A percentile compares a stretch with the other conserved stretches of the same genome.
Conservation (phyloP, 2,797 vertebrate species). For the Hypotaenidia philippensis region DNA sequence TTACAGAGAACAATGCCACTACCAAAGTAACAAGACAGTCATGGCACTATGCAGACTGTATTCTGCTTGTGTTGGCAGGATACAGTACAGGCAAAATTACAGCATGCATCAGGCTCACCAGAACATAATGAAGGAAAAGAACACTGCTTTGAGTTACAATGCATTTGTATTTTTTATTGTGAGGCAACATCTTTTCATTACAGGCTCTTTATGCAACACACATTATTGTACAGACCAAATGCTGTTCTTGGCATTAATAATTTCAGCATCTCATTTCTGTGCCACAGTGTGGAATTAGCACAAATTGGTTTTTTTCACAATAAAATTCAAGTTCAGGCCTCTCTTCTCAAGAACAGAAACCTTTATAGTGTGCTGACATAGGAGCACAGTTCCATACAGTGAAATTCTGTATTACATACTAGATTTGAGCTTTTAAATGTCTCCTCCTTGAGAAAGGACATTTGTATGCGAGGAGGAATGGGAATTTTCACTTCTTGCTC, state of each 20-base stretch:
- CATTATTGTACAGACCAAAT: background rate
- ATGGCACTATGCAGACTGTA: background rate
- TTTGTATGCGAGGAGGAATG: background rate
- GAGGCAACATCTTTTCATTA: background rate
- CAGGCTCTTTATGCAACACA: background rate
- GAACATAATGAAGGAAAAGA: background rate
- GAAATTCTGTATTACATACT: background rate
- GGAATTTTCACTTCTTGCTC: background rate
- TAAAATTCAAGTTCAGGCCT: background rate
- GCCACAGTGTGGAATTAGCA: background rate
- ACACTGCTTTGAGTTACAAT: background rate
- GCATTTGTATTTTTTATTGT: background rate
- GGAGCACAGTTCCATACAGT: background rate
- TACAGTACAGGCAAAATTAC: background rate
- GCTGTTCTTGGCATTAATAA: background rate
- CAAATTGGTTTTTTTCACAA: background rate
- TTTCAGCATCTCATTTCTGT: background rate
- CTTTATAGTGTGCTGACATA: background rate
- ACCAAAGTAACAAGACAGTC: background rate
- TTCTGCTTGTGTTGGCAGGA: background rate
- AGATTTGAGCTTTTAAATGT: background rate
- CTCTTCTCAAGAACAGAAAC: background rate
- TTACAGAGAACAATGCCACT: background rate
- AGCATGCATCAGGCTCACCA: background rate
- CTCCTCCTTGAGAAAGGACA: background rate